Conservation (phyloP, 2,113 vertebrate species). For the Rhea pennata region DNA sequence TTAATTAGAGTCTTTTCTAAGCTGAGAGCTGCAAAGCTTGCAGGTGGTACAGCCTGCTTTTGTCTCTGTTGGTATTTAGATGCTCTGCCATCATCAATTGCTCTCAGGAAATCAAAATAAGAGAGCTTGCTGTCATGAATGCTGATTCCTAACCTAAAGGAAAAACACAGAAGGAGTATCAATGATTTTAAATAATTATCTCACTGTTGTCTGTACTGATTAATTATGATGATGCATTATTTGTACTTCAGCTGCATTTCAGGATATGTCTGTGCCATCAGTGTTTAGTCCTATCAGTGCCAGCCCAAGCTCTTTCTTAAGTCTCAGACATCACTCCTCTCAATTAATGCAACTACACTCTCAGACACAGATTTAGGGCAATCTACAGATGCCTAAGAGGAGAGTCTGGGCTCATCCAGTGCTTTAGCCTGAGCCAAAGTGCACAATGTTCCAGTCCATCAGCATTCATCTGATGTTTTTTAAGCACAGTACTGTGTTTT, state of each 20-base stretch:
- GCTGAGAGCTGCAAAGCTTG: constrained; percentile 57
- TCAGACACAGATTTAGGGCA: neutral
- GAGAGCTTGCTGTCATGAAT: constrained; percentile 63
- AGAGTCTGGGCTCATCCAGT: neutral
- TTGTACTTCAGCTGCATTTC: constrained; percentile 14
- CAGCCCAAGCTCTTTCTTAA: neutral
- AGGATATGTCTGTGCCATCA: neutral
- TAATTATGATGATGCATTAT: constrained; percentile 30
- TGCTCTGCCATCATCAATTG: constrained; percentile 40
- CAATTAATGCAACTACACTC: neutral
- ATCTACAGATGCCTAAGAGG: neutral
- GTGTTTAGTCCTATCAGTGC: neutral
- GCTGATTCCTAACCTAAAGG: constrained; percentile 67
- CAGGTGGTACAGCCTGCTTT: neutral
- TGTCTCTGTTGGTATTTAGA: constrained; percentile 19
- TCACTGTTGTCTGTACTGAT: constrained; percentile 9
- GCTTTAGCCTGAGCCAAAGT: neutral
- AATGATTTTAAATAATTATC: constrained; percentile 8
- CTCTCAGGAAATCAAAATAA: constrained; percentile 77
- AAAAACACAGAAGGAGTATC: constrained; percentile 44
- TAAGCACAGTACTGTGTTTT: neutral
- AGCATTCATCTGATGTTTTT: neutral
- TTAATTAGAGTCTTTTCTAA: constrained; percentile 55
- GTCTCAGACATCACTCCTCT: neutral
- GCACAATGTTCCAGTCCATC: neutral